phyloP scores from a whole-genome alignment of 2,797 vertebrate species.

The Spinus olivaceus region DNA sequence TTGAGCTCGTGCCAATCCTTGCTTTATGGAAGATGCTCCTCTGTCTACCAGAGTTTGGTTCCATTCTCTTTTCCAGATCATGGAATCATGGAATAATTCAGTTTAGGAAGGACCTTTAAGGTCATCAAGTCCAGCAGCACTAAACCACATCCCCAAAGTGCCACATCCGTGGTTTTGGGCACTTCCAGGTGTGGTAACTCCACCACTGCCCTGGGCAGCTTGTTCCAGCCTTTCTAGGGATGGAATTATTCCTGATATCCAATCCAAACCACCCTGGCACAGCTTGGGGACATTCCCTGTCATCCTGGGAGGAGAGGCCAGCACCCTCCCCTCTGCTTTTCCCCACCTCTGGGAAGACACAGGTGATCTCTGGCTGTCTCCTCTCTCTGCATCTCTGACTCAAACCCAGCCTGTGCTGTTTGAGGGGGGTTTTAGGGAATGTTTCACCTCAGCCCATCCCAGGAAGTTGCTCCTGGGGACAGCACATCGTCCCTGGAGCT shows the following conservation, averaged over 20 bases:
- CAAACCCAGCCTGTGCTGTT: not conserved
- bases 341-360: not conserved
- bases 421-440: rapidly evolving
- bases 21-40: not conserved
- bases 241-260: not conserved
- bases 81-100: rapidly evolving
- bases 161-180: not conserved
- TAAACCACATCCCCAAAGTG: too few relatives aligned
- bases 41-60: not conserved
- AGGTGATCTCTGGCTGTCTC: not conserved
- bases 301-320: not conserved
- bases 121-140: not conserved
- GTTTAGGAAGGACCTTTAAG: not conserved
- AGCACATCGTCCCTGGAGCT: not conserved
- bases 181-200: too few relatives aligned
- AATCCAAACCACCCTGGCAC: rapidly evolving
- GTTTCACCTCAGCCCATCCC: rapidly evolving
- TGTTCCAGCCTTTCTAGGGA: not conserved
- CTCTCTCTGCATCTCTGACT: rapidly evolving
- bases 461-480: not conserved
- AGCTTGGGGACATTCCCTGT: rapidly evolving
- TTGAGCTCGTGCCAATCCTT: rapidly evolving
- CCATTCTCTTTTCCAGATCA: rapidly evolving
- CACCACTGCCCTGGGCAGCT: not conserved
- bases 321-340: not conserved